Base-by-base conservation (phyloP, 2,888 invertebrate species). In the Tricholauxania praeusta region DNA sequence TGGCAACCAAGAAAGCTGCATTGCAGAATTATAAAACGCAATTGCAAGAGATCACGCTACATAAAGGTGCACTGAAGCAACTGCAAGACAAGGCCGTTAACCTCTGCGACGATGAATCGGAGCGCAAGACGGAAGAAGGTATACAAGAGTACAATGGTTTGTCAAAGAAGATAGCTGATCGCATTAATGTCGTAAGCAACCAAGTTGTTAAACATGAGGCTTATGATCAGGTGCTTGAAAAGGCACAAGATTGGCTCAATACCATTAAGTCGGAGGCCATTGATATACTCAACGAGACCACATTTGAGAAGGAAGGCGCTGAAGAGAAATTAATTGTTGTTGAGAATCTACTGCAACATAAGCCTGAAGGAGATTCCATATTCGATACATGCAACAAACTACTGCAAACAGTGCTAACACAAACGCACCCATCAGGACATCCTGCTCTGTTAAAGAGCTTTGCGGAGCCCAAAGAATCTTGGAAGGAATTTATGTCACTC, bases 1-100 rank as follows among this genome's bases (percentile, higher is more conserved):
- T 98, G 65, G 93, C 94, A 2, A 95, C 97, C 80, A 98, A 98
- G 88, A 97, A 97, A 87, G 91, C 93, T 32, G 93, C 94, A 52
- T 88, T 97, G 3, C 95, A 97, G 81, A 91, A 92, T 59, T 93
- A 93, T 81, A 94, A 93, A 85, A 91, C 92, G 0, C 89, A 95
- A 55, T 90, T 93, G 51, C 96, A 96, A 88, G 97, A 97, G 85
- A 93, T 97, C 12, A 92, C 91, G 59, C 90, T 96, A 57, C 96
- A 97, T 83, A 93, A 94, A 82, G 94, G 92, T 73, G 94, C 97
- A 78, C 87, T 98, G 39, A 91, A 93, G 77, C 95, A 96, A 81
- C 87, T 98, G 7, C 92, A 93, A 78, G 95, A 95, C 17, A 95
- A 96, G 86, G 92, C 95, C 1, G 92, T 92, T 51, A 89, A 92